Evolutionary conservation across 2,113 vertebrate genomes (phyloP).

Genomic region (Phrynosoma blainvillii): DNA sequence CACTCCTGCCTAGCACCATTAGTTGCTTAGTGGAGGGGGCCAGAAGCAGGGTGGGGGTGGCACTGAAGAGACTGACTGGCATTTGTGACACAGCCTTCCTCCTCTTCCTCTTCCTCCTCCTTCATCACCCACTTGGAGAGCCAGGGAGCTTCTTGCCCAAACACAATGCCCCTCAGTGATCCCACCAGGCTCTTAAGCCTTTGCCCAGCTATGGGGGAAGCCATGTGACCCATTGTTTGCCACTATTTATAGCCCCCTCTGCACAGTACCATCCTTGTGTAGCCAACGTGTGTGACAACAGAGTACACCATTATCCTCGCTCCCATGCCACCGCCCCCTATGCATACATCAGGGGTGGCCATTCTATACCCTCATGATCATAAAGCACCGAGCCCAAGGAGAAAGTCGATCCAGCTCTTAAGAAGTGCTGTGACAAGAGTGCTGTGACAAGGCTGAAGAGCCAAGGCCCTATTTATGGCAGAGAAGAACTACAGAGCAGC

Average conservation of each 20-base stretch:
- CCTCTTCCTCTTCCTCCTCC: neutral
- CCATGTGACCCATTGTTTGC: neutral
- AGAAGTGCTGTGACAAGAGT: neutral
- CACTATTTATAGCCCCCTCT: constrained; percentile 27
- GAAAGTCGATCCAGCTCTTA: neutral
- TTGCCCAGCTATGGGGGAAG: neutral
- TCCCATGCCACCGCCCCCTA: constrained; percentile 8
- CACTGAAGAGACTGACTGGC: neutral
- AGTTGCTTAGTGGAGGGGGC: neutral
- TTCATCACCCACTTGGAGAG: constrained; percentile 15
- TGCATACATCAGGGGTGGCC: constrained; percentile 12
- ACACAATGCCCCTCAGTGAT: constrained; percentile 15
- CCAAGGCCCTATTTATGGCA: neutral
- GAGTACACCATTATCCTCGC: constrained; percentile 19
- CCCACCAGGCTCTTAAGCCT: neutral
- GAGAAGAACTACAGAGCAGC: neutral
- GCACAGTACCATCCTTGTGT: constrained; percentile 33
- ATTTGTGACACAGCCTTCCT: neutral
- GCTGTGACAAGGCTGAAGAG: neutral
- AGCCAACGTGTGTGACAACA: neutral
- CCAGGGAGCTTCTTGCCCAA: constrained; percentile 14
- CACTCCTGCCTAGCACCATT: constrained; percentile 1
- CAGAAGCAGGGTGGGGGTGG: neutral
- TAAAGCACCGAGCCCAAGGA: neutral
- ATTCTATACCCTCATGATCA: neutral